phyloP scores from a whole-genome alignment of 2,797 vertebrate genomes.

The Premnoplex brunnescens region DNA sequence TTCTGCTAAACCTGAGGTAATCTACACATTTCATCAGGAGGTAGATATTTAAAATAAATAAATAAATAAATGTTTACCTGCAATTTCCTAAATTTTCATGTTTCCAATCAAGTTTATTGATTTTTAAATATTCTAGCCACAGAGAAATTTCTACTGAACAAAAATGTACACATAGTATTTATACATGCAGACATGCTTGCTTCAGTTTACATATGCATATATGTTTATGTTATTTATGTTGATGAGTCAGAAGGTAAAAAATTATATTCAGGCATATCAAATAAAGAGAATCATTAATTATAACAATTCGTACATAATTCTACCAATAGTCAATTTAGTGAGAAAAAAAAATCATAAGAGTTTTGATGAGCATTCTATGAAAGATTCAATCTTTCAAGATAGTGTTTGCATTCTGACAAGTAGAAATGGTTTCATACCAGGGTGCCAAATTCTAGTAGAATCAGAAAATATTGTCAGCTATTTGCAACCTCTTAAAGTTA shows the following conservation, averaged over 20 bases:
- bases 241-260: neutral
- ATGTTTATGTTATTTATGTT: neutral
- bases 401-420: neutral
- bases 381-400: neutral
- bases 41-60: neutral
- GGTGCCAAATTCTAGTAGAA: neutral
- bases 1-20: rapidly evolving
- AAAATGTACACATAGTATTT: neutral
- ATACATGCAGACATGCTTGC: neutral
- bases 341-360: neutral
- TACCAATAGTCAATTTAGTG: neutral
- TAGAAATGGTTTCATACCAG: neutral
- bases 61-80: neutral
- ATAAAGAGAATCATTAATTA: neutral
- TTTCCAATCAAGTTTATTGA: neutral
- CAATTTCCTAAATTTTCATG: neutral
- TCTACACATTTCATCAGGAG: neutral
- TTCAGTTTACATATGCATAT: neutral
- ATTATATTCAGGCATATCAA: neutral
- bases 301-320: neutral
- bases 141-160: neutral
- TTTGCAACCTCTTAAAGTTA: neutral
- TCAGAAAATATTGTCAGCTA: neutral
- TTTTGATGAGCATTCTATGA: neutral
- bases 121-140: neutral